Evolutionary conservation across 2,888 invertebrate genomes (phyloP).

Genomic region (Chironomus riparius): DNA sequence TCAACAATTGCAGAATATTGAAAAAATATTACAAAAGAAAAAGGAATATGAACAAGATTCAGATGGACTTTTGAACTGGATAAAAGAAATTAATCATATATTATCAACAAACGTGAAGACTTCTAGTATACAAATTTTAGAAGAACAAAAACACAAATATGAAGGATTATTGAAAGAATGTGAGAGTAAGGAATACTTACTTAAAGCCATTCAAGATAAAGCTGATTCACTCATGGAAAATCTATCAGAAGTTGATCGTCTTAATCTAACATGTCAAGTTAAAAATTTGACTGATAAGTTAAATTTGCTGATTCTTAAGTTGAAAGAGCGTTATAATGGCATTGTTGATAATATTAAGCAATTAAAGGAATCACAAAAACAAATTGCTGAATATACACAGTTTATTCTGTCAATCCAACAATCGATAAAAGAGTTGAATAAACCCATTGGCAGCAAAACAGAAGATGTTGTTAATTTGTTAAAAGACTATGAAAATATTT

Average conservation of each 20-base stretch:
- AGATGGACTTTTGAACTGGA: slow-evolving; percentile 76
- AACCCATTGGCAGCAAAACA: slow-evolving; percentile 76
- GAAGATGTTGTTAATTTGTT: slow-evolving; percentile 83
- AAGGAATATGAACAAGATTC: slow-evolving; percentile 73
- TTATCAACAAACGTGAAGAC: slow-evolving; percentile 71
- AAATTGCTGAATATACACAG: slow-evolving; percentile 68
- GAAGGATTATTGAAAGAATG: slow-evolving; percentile 68
- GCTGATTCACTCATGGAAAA: slow-evolving; percentile 70
- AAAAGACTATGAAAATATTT: slow-evolving; percentile 65
- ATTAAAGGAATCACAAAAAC: slow-evolving; percentile 69
- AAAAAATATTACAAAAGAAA: slow-evolving; percentile 66
- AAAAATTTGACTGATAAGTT: slow-evolving; percentile 71
- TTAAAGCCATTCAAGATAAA: slow-evolving; percentile 67
- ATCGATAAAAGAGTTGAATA: slow-evolving; percentile 70
- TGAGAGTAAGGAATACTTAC: slow-evolving; percentile 57
- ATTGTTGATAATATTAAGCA: slow-evolving; percentile 70
- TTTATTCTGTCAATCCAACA: slow-evolving; percentile 75
- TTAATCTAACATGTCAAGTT: slow-evolving; percentile 71
- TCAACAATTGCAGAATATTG: slow-evolving; percentile 60
- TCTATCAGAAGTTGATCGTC: slow-evolving; percentile 75
- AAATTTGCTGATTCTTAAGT: slow-evolving; percentile 60
- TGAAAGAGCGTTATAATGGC: slow-evolving; percentile 63
- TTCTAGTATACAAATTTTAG: slow-evolving; percentile 69
- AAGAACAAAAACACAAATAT: slow-evolving; percentile 82
- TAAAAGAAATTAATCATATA: slow-evolving; percentile 82